phyloP scores from a whole-genome alignment of 1,140 invertebrate species.

The Anoplophora glabripennis region DNA sequence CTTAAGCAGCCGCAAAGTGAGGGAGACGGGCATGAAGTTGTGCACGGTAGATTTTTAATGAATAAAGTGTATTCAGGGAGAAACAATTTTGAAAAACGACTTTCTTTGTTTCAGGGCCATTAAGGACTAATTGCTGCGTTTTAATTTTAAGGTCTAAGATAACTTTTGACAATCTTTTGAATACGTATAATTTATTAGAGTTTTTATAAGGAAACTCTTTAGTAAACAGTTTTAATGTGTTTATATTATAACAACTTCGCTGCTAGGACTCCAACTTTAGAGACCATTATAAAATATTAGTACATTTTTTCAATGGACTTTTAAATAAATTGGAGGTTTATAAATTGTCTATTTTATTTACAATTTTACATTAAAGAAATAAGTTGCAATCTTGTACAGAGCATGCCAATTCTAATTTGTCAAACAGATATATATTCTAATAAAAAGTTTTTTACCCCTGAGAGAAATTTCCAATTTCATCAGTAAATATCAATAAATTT shows the following conservation, averaged over 20 bases:
- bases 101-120: constrained; percentile 46
- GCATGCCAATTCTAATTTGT: too few species aligned
- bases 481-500: too few species aligned
- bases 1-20: neutral
- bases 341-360: too few species aligned
- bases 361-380: too few species aligned
- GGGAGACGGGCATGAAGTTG: constrained; percentile 12
- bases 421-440: too few species aligned
- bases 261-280: neutral
- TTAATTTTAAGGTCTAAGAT: constrained; percentile 42
- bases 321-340: too few species aligned
- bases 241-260: neutral
- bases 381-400: too few species aligned
- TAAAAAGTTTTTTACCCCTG: too few species aligned
- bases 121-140: constrained; percentile 48
- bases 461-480: too few species aligned
- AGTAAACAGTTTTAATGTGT: constrained; percentile 19
- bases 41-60: constrained; percentile 24
- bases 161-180: constrained; percentile 43
- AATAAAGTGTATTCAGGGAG: constrained; percentile 29
- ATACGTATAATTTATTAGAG: constrained; percentile 39
- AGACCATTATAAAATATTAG: neutral
- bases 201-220: constrained; percentile 25
- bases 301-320: neutral
- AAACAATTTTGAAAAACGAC: constrained; percentile 49